Base-by-base conservation (phyloP, 2,888 invertebrate species). In the Polietes domitor region DNA sequence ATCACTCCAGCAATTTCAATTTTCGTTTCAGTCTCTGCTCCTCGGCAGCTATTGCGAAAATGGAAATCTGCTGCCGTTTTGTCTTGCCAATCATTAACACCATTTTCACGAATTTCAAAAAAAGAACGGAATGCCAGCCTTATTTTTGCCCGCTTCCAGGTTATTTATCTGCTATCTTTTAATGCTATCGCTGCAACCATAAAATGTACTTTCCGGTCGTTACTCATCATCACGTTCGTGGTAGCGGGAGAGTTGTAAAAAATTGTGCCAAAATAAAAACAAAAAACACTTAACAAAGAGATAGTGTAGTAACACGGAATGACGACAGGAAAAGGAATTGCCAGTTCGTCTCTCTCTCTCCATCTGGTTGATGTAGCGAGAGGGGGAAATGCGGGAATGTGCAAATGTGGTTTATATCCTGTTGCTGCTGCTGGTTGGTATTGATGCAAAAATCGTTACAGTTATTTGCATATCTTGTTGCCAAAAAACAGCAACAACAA, bases 141-240 rank as follows among this genome's bases (percentile, higher is more conserved):
- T 24, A 32, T n/a, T 43, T 65, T 26, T 61, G 53, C 32, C n/a
- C 55, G 17, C 41, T 55, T 21, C 32, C 71, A 55, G 65, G 15
- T 84, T 78, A 79, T 73, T 55, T 81, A 76, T 84, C 50, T 76
- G 55, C 32, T 84, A 81, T 81, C 84, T 84, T 84, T 84, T 73
- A 68, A 81, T 79, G 81, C 75, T 68, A 89, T 91, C 91, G 88
- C 86, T 87, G 89, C 87, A 78, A 79, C 85, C 90, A 90, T 90
- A 90, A 90, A 91, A 91, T 88, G 86, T 88, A 87, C 90, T 89
- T 91, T 90, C 90, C 90, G 90, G 88, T 90, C 90, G 91, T 90
- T 90, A 90, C 89, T 91, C 91, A 90, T 90, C 88, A 89, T 68
- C 68, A 58, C 26, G 58, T 58, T 55, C 55, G 24, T 4, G 10